These are phyloP conservation scores for Drosophila paranaensis DNA, from an alignment of 2,888 invertebrate genomes.

Conservation along the genomic window DNA sequence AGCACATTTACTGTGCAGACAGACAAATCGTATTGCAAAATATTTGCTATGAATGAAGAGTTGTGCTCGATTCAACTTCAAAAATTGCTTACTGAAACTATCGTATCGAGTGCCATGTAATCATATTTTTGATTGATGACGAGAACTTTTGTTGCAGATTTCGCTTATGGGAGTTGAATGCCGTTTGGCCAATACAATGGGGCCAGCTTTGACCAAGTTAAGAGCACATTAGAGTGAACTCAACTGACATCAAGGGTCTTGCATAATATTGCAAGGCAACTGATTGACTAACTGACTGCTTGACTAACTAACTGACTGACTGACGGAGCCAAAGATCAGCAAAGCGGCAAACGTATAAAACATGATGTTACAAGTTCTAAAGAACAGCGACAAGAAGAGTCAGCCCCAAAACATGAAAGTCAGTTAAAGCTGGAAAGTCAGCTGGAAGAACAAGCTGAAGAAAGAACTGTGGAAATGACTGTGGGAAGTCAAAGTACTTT, in stretches of 20 bases:
- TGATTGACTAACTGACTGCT: conserved; percentile 41
- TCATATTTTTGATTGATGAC: conserved; percentile 4
- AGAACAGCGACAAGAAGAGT: conserved; percentile 42
- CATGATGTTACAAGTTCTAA: conserved; percentile 70
- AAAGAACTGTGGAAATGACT: conserved; percentile 44
- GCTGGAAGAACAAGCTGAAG: conserved; percentile 13
- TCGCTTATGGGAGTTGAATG: neutral
- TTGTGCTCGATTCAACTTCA: neutral
- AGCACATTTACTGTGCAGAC: neutral
- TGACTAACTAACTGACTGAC: conserved; percentile 23
- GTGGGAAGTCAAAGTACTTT: conserved; percentile 79
- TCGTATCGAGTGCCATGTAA: neutral
- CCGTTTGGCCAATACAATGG: conserved; percentile 11
- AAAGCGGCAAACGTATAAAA: conserved; percentile 56
- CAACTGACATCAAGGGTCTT: conserved; percentile 35
- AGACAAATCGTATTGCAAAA: neutral
- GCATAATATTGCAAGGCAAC: conserved; percentile 29
- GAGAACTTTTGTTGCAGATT: conserved; percentile 5
- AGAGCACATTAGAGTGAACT: conserved; percentile 25
- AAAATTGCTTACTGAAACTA: neutral
- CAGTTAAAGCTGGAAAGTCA: conserved; percentile 37
- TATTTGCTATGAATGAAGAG: neutral
- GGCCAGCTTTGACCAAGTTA: conserved; percentile 16
- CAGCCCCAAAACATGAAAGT: conserved; percentile 40
- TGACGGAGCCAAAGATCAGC: conserved; percentile 50